Evolutionary conservation across 2,797 vertebrate genomes (phyloP).

Genomic region (Coregonus sp.): DNA sequence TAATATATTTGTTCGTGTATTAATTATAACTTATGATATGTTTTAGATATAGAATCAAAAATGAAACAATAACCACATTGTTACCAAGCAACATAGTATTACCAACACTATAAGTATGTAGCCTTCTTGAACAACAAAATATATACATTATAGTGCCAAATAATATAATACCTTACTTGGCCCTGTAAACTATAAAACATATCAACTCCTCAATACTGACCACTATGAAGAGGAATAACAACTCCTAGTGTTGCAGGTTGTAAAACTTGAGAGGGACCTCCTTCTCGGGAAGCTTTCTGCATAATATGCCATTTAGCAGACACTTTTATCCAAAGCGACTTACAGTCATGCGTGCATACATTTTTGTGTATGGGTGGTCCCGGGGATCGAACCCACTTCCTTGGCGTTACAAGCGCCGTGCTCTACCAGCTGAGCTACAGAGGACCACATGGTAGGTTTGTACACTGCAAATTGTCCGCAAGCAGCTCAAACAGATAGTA

Average conservation of each 20-base stretch:
- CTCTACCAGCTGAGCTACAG: too few relatives aligned
- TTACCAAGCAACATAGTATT: neutral
- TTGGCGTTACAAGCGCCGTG: too few relatives aligned
- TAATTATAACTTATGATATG: neutral
- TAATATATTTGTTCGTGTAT: neutral
- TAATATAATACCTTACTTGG: constrained; percentile 27
- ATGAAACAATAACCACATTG: neutral
- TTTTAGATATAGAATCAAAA: neutral
- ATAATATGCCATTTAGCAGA: too few relatives aligned
- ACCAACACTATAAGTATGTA: neutral
- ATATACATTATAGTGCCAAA: constrained; percentile 10
- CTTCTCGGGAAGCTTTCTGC: neutral
- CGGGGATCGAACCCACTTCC: too few relatives aligned
- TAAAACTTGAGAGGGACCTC: neutral
- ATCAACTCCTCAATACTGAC: neutral
- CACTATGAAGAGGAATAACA: constrained; percentile 19
- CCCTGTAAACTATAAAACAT: constrained; percentile 22
- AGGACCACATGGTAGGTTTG: too few relatives aligned
- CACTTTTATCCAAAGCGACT: too few relatives aligned
- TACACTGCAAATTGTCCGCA: too few relatives aligned
- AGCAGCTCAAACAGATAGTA: too few relatives aligned
- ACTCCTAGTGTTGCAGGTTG: neutral
- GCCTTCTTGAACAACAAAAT: constrained; percentile 9
- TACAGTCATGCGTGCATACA: too few relatives aligned
- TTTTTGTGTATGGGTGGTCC: too few relatives aligned